Evolutionary conservation across 1,140 invertebrate species (phyloP), one percentile per base, ranked within the genome.

Genomic region (Rhagoletis pomonella): DNA sequence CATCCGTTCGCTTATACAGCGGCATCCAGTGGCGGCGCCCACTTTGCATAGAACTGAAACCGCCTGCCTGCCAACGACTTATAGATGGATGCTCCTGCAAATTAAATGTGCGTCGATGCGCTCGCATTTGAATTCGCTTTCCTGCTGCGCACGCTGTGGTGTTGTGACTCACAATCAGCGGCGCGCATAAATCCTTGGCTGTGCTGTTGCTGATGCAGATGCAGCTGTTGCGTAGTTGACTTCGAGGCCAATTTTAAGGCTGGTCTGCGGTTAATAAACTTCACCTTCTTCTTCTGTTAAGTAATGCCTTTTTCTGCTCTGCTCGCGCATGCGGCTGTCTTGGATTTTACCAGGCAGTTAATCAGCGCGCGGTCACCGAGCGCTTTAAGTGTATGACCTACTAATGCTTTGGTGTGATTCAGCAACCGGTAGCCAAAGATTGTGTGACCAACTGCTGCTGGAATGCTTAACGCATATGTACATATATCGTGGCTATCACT

Each of bases 161-260:
- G 47, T 81, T 81, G 73, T 81, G 73, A 81, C 73, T 81, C 73
- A 55, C 39, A 12, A 81, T 39, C 73, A 81, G 47, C 47, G 17
- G 73, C 73, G 47, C 2, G 4, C 55, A 14, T 47, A 17, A 3
- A 7, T n/a, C n/a, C 7, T 55, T 42, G 42, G 73, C n/a, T 17
- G 14, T 2, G 19, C n/a, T 47, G 42, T 0, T 69, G 39, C 64
- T 29, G 50, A 55, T 55, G 50, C 19, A 1, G 47, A 29, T 29
- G 29, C 44, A 17, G 67, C 14, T 81, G 47, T 17, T 5, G 67
- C 14, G 42, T 10, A 69, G 39, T 69, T 69, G 12, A 47, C 42
- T 81, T 55, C 73, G 73, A 2, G 17, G 47, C 5, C 47, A 50
- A 81, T 14, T 17, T 55, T 9, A 14, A 50, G 73, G 73, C 10